These are phyloP conservation scores for Micromys minutus DNA, from an alignment of 2,113 vertebrate genomes.

Conservation along the genomic window DNA sequence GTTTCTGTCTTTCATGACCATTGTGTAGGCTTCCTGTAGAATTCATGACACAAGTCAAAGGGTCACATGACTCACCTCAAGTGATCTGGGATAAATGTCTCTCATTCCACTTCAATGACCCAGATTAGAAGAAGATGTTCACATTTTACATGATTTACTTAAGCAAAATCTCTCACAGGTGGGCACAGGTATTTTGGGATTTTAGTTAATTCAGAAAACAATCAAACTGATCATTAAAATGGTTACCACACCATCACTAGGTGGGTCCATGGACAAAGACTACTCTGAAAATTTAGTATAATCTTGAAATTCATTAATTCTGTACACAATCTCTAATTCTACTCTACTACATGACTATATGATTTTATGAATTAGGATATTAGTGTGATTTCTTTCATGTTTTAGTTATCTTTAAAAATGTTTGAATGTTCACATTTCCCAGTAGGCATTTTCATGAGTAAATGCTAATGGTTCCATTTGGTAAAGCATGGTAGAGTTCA, in stretches of 20 bases:
- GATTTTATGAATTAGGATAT: neutral
- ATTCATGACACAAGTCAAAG: neutral
- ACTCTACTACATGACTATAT: neutral
- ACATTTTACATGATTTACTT: neutral
- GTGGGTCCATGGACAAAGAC: neutral
- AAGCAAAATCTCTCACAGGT: neutral
- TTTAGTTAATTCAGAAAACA: neutral
- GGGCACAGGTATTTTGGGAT: neutral
- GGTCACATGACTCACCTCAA: neutral
- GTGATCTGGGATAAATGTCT: neutral
- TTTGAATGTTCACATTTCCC: neutral
- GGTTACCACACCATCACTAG: neutral
- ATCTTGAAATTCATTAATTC: neutral
- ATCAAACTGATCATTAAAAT: neutral
- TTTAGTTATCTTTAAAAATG: neutral
- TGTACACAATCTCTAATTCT: neutral
- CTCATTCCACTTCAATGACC: neutral
- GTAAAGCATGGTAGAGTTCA: neutral
- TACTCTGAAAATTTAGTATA: neutral
- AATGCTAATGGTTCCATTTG: neutral
- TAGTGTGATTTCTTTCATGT: neutral
- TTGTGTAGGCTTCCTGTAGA: neutral
- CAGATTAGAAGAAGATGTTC: neutral
- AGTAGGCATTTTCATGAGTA: neutral
- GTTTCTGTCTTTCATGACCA: neutral